Base-by-base conservation (phyloP, 35 echinoderm and acorn worm species). In the Apostichopus parvimensis region DNA sequence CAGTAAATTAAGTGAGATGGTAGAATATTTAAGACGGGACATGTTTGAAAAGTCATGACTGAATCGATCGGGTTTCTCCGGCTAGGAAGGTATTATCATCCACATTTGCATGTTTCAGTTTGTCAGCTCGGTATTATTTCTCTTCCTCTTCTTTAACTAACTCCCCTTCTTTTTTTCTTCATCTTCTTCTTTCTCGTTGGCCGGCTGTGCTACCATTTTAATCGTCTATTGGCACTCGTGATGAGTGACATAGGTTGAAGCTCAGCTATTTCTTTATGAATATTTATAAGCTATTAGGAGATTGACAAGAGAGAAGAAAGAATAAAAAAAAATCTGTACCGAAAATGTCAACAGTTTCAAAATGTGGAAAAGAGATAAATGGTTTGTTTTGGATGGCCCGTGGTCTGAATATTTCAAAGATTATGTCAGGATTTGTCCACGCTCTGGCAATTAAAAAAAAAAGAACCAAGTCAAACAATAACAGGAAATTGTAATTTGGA, bases 211-310 rank as follows among this genome's bases (percentile, higher is more conserved):
- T n/a, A 25, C 81, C 81, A 58, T 84, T 62, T 45, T 57, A 59
- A 84, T 23, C 57, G 81, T 84, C 81, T 84, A 84, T 84, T 23
- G 54, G 54, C 81, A 88, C 86, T 88, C 54, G 68, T 54, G 61
- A 73, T 88, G 86, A 88, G 71, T 72, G 86, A 88, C 86, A 88
- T 7, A 26, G 86, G 68, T 71, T 88, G 86, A 26, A 88, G 57
- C 86, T 88, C 86, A 73, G 18, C 68, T 88, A 54, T 88, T 72
- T 73, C 60, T 73, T 88, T 73, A 88, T 88, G 86, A 88, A 88
- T 88, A 88, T 88, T 88, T 88, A 88, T 88, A 26, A 88, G 86
- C 86, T 88, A 88, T 88, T 88, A 88, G 86, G 86, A 88, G 45
- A 88, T 88, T 88, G 86, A 73, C 86, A 88, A 88, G 61, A 24